Conservation (phyloP, 2,888 invertebrate species). For the Sarcophaga rosellei region DNA sequence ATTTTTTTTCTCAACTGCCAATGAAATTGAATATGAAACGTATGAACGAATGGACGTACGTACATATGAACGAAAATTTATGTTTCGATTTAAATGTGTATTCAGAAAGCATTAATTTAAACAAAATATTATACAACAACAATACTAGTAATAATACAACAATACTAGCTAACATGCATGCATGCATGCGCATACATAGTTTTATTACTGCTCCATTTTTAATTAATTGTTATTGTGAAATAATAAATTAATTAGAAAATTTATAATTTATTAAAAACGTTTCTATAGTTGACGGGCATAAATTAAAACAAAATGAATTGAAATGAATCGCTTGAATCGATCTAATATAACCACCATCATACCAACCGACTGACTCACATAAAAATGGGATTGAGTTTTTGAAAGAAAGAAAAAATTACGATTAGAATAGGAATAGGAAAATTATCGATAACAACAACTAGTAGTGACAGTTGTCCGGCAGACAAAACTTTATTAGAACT, state of each 20-base stretch:
- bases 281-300: slow-evolving; percentile 37
- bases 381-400: background rate
- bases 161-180: background rate
- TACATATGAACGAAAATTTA: background rate
- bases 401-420: background rate
- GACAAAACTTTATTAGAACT: background rate
- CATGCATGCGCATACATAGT: slow-evolving; percentile 19
- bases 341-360: background rate
- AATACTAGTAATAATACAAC: background rate
- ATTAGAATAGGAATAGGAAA: background rate
- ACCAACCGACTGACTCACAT: background rate
- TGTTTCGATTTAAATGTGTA: background rate
- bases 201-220: slow-evolving; percentile 26
- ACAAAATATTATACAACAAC: background rate
- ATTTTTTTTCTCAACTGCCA: background rate
- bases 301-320: slow-evolving; percentile 31
- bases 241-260: slow-evolving; percentile 66
- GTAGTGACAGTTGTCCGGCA: background rate
- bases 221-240: slow-evolving; percentile 59
- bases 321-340: background rate
- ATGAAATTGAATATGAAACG: background rate
- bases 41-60: background rate
- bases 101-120: background rate
- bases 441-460: slow-evolving; percentile 1
- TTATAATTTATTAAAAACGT: slow-evolving; percentile 60